These are phyloP conservation scores for Gopherus flavomarginatus DNA, from an alignment of 2,113 vertebrate genomes.

Conservation along the genomic window DNA sequence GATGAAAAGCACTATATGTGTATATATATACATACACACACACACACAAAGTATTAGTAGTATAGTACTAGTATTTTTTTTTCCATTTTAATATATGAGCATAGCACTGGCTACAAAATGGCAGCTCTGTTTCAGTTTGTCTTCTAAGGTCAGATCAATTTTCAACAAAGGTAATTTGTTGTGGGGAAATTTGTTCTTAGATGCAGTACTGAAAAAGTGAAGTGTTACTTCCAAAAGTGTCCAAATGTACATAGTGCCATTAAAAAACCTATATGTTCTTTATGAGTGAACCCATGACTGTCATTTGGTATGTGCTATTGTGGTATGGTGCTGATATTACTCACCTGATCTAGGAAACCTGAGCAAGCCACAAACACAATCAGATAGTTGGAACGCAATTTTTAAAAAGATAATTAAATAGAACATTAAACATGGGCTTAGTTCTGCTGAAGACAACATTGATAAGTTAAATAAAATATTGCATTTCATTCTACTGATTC, in stretches of 20 bases:
- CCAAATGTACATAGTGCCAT: neutral
- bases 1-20: neutral
- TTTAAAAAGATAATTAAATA: neutral
- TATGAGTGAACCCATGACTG: neutral
- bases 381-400: neutral
- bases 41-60: neutral
- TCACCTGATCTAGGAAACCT: constrained; percentile 14
- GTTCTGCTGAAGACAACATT: neutral
- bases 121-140: neutral
- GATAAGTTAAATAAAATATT: constrained; percentile 3
- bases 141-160: constrained; percentile 18
- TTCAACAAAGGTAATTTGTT: constrained; percentile 26
- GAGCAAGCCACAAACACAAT: neutral
- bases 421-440: neutral
- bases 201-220: neutral
- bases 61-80: neutral
- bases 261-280: constrained; percentile 15
- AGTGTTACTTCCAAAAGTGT: neutral
- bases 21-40: no score
- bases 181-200: constrained; percentile 24
- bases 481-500: neutral
- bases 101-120: neutral
- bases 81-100: neutral
- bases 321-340: neutral
- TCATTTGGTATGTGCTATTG: constrained; percentile 6